Base-by-base conservation (phyloP, 1,140 invertebrate species). In the Oryzaephilus surinamensis region DNA sequence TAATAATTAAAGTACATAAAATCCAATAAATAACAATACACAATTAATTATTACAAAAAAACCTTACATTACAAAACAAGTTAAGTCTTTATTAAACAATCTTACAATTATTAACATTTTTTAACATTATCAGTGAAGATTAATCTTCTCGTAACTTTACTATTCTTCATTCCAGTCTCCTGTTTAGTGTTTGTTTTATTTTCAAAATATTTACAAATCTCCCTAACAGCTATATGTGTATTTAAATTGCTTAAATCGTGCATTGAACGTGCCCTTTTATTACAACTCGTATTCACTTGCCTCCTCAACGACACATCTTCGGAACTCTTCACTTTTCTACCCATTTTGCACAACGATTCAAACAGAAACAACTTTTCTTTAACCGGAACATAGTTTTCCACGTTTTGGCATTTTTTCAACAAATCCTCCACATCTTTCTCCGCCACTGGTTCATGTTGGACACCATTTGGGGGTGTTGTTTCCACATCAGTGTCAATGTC, bases 181-280 rank as follows among this genome's bases (percentile, higher is more conserved):
- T n/a, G n/a, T n/a, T n/a, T n/a, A n/a, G 18, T 15, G 23, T 42
- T 45, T 20, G 33, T 39, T 37, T 58, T 61, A 16, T 53, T 59
- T 38, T 76, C 73, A 47, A 76, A 76, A 39, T 74, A 71, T 44
- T 73, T 63, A 43, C 73, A 75, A 61, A 75, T 74, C 38, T 75
- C 70, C 6, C 71, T 58, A 0, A 76, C 74, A 3, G 66, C 68
- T 14, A 53, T 54, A 14, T 56, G 53, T 4, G 50, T 51, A 21
- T 45, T 54, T 18, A 52, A 42, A 28, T 69, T 59, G 26, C 68
- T 69, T 2, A 76, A 60, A 52, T 76, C 71, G 52, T 75, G 71
- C 41, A 74, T 53, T 0, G 72, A 76, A n/a, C 67, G 55, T 3
- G 73, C 71, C 1, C 72, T 55, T 35, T 73, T 71, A 13, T 69